A percentile compares a stretch with the other conserved stretches of the same genome.
Conservation (phyloP, 2,797 vertebrate species). For the Mormyrus proboscirostris region DNA sequence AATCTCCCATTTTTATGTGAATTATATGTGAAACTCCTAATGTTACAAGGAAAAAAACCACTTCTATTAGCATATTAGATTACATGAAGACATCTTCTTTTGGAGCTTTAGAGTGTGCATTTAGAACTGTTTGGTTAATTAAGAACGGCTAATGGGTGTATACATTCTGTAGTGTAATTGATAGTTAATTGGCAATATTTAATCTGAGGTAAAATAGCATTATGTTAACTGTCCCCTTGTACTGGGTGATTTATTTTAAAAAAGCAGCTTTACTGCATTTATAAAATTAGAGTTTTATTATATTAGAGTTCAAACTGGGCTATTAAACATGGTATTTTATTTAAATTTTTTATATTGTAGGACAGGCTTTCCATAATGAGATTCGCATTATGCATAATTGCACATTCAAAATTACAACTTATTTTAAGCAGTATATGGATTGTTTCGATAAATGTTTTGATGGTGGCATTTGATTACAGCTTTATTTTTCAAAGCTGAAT, state of each 20-base stretch:
- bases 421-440: slow-evolving; percentile 3
- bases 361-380: neutral
- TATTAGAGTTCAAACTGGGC: neutral
- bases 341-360: neutral
- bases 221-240: slow-evolving; percentile 8
- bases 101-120: slow-evolving; percentile 23
- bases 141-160: slow-evolving; percentile 28
- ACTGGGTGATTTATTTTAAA: neutral
- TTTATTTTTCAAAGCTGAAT: neutral
- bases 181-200: slow-evolving; percentile 15
- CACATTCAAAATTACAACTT: neutral
- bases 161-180: slow-evolving; percentile 19
- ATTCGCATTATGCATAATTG: neutral
- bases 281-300: neutral
- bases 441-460: slow-evolving; percentile 6
- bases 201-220: slow-evolving; percentile 27
- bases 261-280: neutral
- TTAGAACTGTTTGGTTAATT: slow-evolving; percentile 29
- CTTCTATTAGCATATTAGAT: slow-evolving; percentile 1
- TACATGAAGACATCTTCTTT: neutral
- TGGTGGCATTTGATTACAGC: neutral
- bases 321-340: slow-evolving; percentile 6
- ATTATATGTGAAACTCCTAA: neutral
- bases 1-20: neutral
- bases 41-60: neutral